phyloP scores from a whole-genome alignment of 2,888 invertebrate species.

The Polymixis lichenea region DNA sequence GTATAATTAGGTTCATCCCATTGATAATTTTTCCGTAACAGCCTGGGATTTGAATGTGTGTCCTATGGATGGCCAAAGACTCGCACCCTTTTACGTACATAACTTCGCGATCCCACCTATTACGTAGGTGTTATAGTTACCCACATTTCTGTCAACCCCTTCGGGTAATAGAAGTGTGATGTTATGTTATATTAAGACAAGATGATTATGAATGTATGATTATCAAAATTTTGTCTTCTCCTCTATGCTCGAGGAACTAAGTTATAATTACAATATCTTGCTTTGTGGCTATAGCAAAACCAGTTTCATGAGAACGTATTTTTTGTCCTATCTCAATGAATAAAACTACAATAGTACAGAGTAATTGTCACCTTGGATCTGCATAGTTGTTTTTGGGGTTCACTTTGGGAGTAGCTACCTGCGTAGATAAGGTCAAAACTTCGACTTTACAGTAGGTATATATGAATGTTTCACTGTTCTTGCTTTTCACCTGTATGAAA shows the following conservation, averaged over 20 bases:
- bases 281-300: slow-evolving; percentile 26
- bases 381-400: slow-evolving; percentile 19
- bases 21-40: background rate
- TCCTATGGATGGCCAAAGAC: background rate
- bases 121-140: background rate
- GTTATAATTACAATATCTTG: background rate
- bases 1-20: background rate
- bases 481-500: background rate
- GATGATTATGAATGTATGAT: background rate
- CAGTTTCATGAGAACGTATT: slow-evolving; percentile 52
- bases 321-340: slow-evolving; percentile 34
- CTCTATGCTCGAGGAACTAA: background rate
- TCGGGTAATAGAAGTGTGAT: background rate
- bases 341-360: slow-evolving; percentile 20
- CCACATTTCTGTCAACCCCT: background rate
- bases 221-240: background rate
- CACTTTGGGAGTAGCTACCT: slow-evolving; percentile 14
- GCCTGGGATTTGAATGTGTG: background rate
- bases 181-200: background rate
- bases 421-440: background rate
- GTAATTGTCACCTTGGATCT: slow-evolving; percentile 24
- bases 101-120: background rate
- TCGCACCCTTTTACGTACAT: background rate
- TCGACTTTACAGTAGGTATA: no score
- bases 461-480: background rate